Evolutionary conservation across 2,888 invertebrate species (phyloP).

Genomic region (Boloria euphrosyne): DNA sequence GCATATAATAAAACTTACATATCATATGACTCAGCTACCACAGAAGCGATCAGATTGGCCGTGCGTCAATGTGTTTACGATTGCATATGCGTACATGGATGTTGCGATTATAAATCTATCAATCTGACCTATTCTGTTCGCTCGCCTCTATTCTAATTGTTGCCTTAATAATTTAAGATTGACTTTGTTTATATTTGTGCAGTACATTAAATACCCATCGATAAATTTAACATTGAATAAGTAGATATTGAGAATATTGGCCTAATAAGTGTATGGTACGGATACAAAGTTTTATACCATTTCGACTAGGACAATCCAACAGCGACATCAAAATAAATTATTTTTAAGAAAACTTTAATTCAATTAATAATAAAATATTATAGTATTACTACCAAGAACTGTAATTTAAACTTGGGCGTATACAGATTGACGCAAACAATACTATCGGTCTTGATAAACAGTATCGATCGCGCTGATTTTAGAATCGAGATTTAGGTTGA

Average conservation of each 20-base stretch:
- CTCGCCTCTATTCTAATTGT: constrained; percentile 59
- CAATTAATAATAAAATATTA: neutral
- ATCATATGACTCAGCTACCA: constrained; percentile 49
- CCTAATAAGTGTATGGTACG: constrained; percentile 52
- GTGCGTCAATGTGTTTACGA: constrained; percentile 26
- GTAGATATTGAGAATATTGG: constrained; percentile 28
- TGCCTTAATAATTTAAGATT: constrained; percentile 66
- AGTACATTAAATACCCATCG: constrained; percentile 51
- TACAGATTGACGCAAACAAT: constrained; percentile 33
- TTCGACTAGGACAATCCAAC: constrained; percentile 65
- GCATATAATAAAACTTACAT: constrained; percentile 57
- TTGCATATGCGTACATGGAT: constrained; percentile 20
- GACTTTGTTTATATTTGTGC: constrained; percentile 64
- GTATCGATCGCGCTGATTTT: constrained; percentile 34
- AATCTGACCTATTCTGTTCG: constrained; percentile 63
- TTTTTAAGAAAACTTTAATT: neutral
- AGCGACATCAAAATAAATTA: constrained; percentile 50
- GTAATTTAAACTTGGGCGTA: constrained; percentile 13
- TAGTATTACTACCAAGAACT: neutral
- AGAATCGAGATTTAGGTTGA: constrained; percentile 38
- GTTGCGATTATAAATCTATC: constrained; percentile 32
- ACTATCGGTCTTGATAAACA: constrained; percentile 31
- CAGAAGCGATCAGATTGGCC: constrained; percentile 60
- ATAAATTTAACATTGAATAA: constrained; percentile 39
- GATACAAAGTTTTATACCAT: constrained; percentile 55